Evolutionary conservation across 2,888 invertebrate species (phyloP).

Genomic region (Cataglyphis albicans): DNA sequence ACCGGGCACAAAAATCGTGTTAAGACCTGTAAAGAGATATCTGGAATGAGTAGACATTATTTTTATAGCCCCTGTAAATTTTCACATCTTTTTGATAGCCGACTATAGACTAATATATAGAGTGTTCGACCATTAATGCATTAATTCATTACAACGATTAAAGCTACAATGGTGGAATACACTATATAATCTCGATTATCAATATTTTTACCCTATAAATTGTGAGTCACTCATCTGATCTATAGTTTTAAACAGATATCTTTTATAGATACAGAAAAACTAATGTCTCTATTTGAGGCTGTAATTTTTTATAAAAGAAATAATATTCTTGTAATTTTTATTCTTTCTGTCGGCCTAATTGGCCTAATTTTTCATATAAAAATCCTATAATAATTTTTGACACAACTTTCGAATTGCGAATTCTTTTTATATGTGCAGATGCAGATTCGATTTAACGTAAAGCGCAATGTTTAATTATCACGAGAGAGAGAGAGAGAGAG

Average conservation of each 20-base stretch:
- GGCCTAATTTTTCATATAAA: constrained; percentile 19
- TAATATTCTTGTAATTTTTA: constrained; percentile 32
- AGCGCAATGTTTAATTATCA: neutral
- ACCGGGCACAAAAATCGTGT: constrained; percentile 67
- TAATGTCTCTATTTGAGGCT: constrained; percentile 11
- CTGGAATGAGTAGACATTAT: constrained; percentile 68
- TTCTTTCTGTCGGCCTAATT: constrained; percentile 23
- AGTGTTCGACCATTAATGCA: constrained; percentile 13
- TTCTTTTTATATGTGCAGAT: constrained; percentile 24
- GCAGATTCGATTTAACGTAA: neutral
- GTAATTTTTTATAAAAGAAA: constrained; percentile 24
- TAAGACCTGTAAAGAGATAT: constrained; percentile 67
- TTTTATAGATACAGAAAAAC: constrained; percentile 33
- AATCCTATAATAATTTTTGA: constrained; percentile 12
- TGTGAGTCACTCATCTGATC: constrained; percentile 5
- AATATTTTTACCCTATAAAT: constrained; percentile 34
- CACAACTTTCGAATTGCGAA: constrained; percentile 17
- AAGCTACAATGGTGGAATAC: neutral
- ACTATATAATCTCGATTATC: constrained; percentile 26
- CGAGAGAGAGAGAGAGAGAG: neutral
- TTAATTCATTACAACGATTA: constrained; percentile 14
- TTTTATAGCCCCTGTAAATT: constrained; percentile 73
- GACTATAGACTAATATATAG: constrained; percentile 25
- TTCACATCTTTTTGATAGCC: constrained; percentile 55
- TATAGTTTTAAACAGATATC: constrained; percentile 36